phyloP scores from a whole-genome alignment of 2,797 vertebrate genomes.

The Hoplostethus mediterraneus region DNA sequence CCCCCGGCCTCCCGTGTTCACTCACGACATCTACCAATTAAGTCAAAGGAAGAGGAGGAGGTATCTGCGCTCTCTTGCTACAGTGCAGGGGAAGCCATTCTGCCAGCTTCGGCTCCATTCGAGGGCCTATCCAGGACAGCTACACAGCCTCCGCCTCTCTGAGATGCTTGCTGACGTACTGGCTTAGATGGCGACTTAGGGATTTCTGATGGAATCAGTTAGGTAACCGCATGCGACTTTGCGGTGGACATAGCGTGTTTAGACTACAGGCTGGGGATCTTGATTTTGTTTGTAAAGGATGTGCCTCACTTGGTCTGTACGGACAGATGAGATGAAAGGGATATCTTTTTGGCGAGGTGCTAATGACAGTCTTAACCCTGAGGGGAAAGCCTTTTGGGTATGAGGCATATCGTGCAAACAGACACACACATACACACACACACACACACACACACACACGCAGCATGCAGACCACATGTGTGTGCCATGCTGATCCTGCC shows the following conservation, averaged over 20 bases:
- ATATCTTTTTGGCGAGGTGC: slow-evolving; percentile 72
- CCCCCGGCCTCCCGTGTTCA: slow-evolving; percentile 14
- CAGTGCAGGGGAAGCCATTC: neutral
- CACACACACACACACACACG: slow-evolving; percentile 60
- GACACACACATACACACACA: slow-evolving; percentile 60
- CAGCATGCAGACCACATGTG: slow-evolving; percentile 67
- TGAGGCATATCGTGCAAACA: slow-evolving; percentile 67
- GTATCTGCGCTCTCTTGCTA: slow-evolving; percentile 12
- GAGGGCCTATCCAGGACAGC: slow-evolving; percentile 22
- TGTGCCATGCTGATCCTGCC: slow-evolving; percentile 70
- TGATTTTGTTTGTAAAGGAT: slow-evolving; percentile 71
- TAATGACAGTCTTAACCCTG: slow-evolving; percentile 79
- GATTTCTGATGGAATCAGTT: slow-evolving; percentile 74
- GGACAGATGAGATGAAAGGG: slow-evolving; percentile 71
- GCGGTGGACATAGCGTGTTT: slow-evolving; percentile 72
- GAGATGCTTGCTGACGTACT: slow-evolving; percentile 2
- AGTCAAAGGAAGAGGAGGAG: slow-evolving; percentile 38
- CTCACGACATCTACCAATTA: slow-evolving; percentile 24
- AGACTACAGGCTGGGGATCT: slow-evolving; percentile 62
- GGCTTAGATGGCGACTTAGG: slow-evolving; percentile 42
- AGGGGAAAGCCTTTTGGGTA: slow-evolving; percentile 41
- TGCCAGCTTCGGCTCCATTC: slow-evolving; percentile 30
- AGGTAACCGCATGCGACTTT: slow-evolving; percentile 63
- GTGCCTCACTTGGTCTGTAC: slow-evolving; percentile 63
- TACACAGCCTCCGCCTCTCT: slow-evolving; percentile 13